A percentile compares a stretch with the other conserved stretches of the same genome.
phyloP scores from a whole-genome alignment of 2,797 vertebrate species.

The Notamacropus eugenii region DNA sequence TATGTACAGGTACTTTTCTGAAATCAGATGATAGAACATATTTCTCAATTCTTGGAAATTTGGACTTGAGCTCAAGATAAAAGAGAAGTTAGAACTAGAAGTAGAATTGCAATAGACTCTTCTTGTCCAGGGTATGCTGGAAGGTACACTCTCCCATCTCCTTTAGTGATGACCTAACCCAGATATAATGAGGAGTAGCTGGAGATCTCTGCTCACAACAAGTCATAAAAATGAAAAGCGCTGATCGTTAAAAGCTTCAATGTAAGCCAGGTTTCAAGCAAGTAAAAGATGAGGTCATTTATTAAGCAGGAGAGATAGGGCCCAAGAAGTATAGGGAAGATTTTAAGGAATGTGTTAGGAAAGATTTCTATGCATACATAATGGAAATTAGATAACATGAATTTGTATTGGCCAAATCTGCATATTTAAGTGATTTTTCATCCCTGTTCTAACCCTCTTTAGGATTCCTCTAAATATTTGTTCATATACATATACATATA shows the following conservation, averaged over 20 bases:
- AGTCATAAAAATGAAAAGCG: neutral
- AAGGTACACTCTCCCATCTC: neutral
- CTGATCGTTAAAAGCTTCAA: neutral
- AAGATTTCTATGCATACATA: neutral
- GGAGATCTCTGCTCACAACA: neutral
- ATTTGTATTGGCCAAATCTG: neutral
- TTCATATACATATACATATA: neutral
- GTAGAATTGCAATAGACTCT: neutral
- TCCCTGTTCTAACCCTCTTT: neutral
- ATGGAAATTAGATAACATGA: neutral
- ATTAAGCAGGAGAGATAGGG: neutral
- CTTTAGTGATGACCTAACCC: neutral
- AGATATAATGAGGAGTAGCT: neutral
- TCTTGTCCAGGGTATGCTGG: neutral
- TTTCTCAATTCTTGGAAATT: neutral
- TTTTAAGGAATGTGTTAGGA: neutral
- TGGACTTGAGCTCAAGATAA: neutral
- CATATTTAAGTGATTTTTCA: neutral
- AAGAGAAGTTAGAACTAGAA: neutral
- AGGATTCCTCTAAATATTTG: neutral
- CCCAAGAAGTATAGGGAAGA: neutral
- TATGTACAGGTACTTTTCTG: too few relatives aligned
- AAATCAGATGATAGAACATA: neutral
- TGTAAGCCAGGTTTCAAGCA: neutral
- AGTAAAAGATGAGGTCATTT: neutral